Percentiles rank a stretch among this genome's conserved stretches.
Conservation (phyloP, 2,888 invertebrate species). For the Phortica okadai region DNA sequence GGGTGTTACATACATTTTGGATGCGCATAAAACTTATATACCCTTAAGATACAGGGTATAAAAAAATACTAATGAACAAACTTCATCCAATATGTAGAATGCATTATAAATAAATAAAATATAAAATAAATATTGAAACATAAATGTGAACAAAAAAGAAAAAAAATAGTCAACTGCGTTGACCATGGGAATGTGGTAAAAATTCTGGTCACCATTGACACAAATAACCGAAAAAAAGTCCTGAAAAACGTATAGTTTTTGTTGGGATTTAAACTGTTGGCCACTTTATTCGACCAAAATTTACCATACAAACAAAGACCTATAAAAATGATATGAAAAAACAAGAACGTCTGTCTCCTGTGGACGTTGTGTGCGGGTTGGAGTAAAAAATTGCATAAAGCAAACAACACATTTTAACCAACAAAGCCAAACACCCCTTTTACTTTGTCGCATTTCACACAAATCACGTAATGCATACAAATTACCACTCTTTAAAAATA, state of each 20-base stretch:
- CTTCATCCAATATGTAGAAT: conserved; percentile 9
- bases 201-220: conserved; percentile 54
- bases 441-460: conserved; percentile 44
- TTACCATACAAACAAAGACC: conserved; percentile 66
- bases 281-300: conserved; percentile 71
- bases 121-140: background rate
- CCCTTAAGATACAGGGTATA: too few relatives aligned
- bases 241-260: conserved; percentile 28
- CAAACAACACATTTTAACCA: too few relatives aligned
- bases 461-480: conserved; percentile 47
- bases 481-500: conserved; percentile 12
- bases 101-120: conserved; percentile 24
- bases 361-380: background rate
- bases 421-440: background rate
- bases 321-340: conserved; percentile 13
- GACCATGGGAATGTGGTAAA: conserved; percentile 60
- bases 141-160: conserved; percentile 19
- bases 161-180: conserved; percentile 36
- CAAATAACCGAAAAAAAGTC: conserved; percentile 4
- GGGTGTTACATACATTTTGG: too few relatives aligned
- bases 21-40: too few relatives aligned
- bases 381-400: too few relatives aligned
- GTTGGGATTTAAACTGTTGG: conserved; percentile 60
- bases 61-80: background rate
- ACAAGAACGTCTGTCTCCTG: background rate